Evolutionary conservation across 2,797 vertebrate species (phyloP), one percentile per base, ranked within the genome.

Genomic region (Neomorphus geoffroyi): DNA sequence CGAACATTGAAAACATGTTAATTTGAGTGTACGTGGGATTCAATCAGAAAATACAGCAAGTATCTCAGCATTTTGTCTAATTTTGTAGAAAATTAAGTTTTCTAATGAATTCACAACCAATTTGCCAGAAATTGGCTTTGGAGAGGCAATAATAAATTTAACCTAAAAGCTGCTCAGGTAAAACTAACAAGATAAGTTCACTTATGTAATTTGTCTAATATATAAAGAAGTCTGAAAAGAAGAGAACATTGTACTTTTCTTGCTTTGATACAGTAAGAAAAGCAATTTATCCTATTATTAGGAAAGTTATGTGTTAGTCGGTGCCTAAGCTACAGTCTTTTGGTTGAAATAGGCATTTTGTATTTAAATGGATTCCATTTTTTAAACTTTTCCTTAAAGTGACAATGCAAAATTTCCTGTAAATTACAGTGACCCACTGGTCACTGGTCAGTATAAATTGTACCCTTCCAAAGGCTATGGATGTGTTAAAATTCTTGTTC

Each of bases 101-200:
- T 93, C 74, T 93, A 93, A 91, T 86, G 73, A 93, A 96, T 93
- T 97, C 74, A 80, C 87, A 92, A 95, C 86, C 27, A 80, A 10
- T 75, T 90, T 62, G 67, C 70, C 61, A 73, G 67, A 79, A 94
- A 92, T 79, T 95, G 45, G 77, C 60, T 73, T 37, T 91, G 86
- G 83, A 97, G 72, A 95, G 43, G 85, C 51, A 92, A 79, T 86
- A 56, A 65, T 57, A 94, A 93, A 79, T 69, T 71, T 83, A 91
- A 86, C 30, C 66, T 62, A 45, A 74, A 87, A 23, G 22, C 58
- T 58, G 9, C 32, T 72, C 18, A 13, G 58, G 35, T 85, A 84
- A 82, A 91, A 88, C 43, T 81, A 64, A 70, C 39, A 71, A 67
- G 53, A 60, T 30, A 54, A 43, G 8, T 24, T 90, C 56, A 54